Percentiles rank a stretch among this genome's conserved stretches.
These are phyloP conservation scores for Ceyx cyanopectus DNA, from an alignment of 2,113 vertebrate genomes.

Conservation along the genomic window DNA sequence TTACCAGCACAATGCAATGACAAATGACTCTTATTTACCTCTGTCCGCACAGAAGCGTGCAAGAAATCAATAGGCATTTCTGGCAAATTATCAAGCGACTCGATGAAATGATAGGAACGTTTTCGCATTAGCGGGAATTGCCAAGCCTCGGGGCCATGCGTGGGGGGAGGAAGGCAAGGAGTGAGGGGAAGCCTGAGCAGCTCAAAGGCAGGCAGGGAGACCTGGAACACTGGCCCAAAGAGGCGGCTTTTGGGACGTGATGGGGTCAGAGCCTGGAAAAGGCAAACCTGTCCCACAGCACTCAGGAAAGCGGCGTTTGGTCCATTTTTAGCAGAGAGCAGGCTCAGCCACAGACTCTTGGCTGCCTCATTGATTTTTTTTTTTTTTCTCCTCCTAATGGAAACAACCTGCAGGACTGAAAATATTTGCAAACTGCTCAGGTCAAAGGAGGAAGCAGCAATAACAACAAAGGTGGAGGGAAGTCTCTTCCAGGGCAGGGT, in stretches of 20 bases:
- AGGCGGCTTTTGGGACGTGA: background rate
- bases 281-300: background rate
- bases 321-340: constrained; percentile 50
- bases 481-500: constrained; percentile 12
- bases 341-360: constrained; percentile 52
- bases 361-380: constrained; percentile 71
- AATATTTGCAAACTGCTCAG: constrained; percentile 68
- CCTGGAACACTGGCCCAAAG: accelerated
- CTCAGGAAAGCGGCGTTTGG: background rate
- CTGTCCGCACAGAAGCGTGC: constrained; percentile 44
- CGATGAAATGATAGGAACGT: constrained; percentile 34
- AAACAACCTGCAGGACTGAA: constrained; percentile 70
- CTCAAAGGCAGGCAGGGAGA: background rate
- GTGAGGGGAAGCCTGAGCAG: background rate
- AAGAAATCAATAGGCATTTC: constrained; percentile 68
- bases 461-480: background rate
- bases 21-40: constrained; percentile 71
- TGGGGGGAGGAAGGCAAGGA: background rate
- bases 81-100: constrained; percentile 33
- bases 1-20: constrained; percentile 63
- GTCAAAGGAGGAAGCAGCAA: constrained; percentile 60
- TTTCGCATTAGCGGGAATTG: background rate
- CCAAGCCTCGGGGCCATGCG: background rate
- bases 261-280: background rate
- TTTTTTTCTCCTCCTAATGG: constrained; percentile 53